Conservation (phyloP, 2,888 invertebrate species). For the Artemia sinica region DNA sequence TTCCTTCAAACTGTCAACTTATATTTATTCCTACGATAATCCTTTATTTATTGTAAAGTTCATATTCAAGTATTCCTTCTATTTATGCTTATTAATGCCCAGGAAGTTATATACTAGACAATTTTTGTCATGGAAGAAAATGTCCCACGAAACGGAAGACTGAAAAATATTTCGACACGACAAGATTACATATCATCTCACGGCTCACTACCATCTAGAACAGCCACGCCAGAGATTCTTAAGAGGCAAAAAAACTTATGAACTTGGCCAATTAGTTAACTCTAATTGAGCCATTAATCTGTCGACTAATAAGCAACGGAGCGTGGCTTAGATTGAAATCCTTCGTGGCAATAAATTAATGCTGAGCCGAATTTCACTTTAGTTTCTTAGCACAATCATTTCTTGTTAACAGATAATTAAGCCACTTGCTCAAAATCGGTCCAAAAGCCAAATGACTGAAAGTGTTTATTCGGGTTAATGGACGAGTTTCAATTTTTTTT, state of each 20-base stretch:
- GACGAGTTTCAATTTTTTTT: no score
- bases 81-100: no score
- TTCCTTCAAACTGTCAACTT: no score
- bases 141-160: no score
- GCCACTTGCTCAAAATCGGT: background rate
- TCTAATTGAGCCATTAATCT: slow-evolving; percentile 13
- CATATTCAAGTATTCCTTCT: no score
- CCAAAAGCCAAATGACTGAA: no score
- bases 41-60: no score
- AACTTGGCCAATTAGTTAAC: slow-evolving; percentile 11
- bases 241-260: background rate
- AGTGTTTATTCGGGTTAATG: no score
- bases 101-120: no score
- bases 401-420: background rate
- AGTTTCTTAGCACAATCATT: background rate
- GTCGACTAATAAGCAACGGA: slow-evolving; percentile 12
- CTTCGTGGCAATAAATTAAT: background rate
- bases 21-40: no score
- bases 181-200: background rate
- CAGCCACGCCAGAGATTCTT: background rate
- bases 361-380: background rate
- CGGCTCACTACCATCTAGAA: background rate
- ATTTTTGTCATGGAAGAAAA: no score
- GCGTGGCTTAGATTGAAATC: background rate
- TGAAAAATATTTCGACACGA: no score